phyloP scores from a whole-genome alignment of 2,113 vertebrate genomes.

The Sarotherodon lohbergeri region DNA sequence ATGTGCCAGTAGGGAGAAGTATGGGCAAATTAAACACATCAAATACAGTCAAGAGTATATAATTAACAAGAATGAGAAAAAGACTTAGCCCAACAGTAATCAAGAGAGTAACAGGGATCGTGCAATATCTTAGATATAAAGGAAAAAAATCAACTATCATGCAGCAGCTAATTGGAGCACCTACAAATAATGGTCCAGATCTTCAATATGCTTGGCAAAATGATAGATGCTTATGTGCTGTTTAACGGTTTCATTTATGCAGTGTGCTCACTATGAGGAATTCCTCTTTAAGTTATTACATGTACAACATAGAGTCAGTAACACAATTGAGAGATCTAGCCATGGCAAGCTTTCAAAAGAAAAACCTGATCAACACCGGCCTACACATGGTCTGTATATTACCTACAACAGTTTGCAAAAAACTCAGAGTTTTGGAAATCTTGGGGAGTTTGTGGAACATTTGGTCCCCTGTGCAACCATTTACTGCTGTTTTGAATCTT shows the following conservation, averaged over 20 bases:
- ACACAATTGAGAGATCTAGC: neutral
- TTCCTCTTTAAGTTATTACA: neutral
- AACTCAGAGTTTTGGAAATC: conserved; percentile 17
- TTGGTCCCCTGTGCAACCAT: neutral
- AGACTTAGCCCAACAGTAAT: neutral
- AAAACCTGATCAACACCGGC: neutral
- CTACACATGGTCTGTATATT: neutral
- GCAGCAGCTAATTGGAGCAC: neutral
- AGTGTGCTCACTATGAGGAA: neutral
- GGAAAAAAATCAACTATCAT: neutral
- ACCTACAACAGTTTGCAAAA: neutral
- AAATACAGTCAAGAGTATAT: neutral
- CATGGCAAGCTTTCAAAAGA: neutral
- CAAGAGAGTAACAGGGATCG: neutral
- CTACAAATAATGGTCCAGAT: rapidly evolving
- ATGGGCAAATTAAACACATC: neutral
- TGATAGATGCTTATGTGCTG: neutral
- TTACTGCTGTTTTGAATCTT: conserved; percentile 29
- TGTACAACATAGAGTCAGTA: neutral
- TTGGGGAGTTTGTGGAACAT: neutral
- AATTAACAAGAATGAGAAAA: neutral
- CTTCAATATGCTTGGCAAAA: neutral
- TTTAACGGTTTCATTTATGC: neutral
- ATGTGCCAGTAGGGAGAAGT: neutral
- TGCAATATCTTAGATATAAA: neutral